Conservation (phyloP, 2,888 invertebrate species). For the Torymus auratus region DNA sequence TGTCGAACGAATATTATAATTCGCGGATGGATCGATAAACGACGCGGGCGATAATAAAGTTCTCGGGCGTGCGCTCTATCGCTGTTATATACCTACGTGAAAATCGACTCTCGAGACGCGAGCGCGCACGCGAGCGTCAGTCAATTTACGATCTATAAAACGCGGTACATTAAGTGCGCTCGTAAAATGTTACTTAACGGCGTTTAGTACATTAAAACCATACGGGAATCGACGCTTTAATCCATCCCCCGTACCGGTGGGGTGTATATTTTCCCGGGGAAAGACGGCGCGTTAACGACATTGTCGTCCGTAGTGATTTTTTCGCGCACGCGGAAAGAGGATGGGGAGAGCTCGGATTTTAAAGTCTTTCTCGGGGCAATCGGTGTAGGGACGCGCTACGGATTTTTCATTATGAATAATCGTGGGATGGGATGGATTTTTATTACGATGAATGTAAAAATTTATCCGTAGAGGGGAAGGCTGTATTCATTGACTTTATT, state of each 20-base stretch:
- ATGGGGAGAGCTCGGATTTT: no score
- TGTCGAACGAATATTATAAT: conserved; percentile 33
- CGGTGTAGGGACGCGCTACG: no score
- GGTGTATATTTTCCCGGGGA: conserved; percentile 1
- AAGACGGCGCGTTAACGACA: conserved; percentile 23
- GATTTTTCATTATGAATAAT: no score
- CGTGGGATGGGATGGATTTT: no score
- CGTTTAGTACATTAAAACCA: conserved; percentile 54
- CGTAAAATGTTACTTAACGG: conserved; percentile 49
- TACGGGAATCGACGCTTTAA: conserved; percentile 51
- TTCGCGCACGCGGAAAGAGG: neutral
- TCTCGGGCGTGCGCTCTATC: neutral
- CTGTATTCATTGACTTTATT: no score
- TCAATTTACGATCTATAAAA: conserved; percentile 56
- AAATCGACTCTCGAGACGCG: conserved; percentile 48
- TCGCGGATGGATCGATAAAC: neutral
- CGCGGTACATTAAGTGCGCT: conserved; percentile 49
- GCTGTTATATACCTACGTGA: conserved; percentile 21
- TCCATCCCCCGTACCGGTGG: neutral
- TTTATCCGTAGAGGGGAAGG: no score
- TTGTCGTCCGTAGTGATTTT: conserved; percentile 18
- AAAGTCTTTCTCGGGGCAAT: no score
- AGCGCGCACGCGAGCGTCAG: neutral
- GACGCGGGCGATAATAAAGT: neutral
- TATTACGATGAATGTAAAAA: no score